phyloP scores from a whole-genome alignment of 2,113 vertebrate species.

The Panurus biarmicus region DNA sequence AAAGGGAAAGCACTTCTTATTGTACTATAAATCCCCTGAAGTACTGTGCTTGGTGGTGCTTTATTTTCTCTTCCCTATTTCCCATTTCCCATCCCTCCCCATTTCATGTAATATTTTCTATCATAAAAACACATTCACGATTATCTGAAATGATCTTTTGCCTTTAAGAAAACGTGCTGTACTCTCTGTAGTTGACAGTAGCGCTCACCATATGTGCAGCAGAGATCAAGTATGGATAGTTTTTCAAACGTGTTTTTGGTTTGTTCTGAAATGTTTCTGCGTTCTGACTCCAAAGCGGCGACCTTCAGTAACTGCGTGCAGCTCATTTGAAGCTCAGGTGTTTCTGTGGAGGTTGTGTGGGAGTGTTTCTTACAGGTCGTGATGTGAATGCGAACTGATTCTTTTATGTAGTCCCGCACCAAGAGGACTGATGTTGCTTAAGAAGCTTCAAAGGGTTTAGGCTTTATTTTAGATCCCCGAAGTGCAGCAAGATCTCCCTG shows the following conservation, averaged over 20 bases:
- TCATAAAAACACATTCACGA: background rate
- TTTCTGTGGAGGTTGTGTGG: constrained; percentile 5
- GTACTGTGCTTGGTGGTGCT: constrained; percentile 20
- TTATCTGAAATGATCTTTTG: background rate
- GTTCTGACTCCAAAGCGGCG: background rate
- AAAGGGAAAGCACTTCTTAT: constrained; percentile 13
- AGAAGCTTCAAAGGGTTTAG: constrained; percentile 21
- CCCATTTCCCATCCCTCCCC: background rate
- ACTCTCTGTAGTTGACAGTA: constrained; percentile 19
- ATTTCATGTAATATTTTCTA: background rate
- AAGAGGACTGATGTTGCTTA: background rate
- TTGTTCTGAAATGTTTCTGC: constrained; percentile 25
- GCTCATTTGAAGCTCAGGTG: constrained; percentile 35
- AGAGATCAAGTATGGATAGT: background rate
- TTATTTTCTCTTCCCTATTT: constrained; percentile 8
- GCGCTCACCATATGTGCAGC: background rate
- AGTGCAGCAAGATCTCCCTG: constrained; percentile 25
- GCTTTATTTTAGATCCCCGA: constrained; percentile 35
- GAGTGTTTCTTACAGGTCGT: constrained; percentile 1
- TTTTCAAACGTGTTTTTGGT: constrained; percentile 57
- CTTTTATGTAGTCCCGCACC: constrained; percentile 23
- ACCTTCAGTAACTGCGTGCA: background rate
- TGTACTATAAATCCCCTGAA: constrained; percentile 25
- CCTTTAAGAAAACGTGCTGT: background rate
- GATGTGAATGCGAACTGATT: background rate